phyloP scores from a whole-genome alignment of 2,113 vertebrate genomes.

The Scolopax mira region DNA sequence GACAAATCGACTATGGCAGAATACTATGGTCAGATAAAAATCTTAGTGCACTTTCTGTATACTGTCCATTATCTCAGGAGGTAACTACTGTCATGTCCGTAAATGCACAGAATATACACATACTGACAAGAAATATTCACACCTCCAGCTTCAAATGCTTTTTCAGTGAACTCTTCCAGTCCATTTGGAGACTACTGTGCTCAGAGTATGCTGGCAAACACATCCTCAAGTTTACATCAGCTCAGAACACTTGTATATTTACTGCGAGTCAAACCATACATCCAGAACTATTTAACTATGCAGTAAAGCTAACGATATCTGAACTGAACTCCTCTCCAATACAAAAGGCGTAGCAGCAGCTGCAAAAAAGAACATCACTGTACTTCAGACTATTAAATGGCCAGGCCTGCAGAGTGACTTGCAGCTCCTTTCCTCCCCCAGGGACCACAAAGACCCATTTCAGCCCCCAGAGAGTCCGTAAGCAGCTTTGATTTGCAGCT shows the following conservation, averaged over 20 bases:
- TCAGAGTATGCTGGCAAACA: neutral
- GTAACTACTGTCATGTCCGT: neutral
- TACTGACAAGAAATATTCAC: neutral
- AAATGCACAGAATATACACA: neutral
- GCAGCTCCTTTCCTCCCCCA: conserved; percentile 78
- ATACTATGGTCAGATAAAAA: neutral
- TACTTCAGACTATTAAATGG: conserved; percentile 74
- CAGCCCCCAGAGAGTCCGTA: conserved; percentile 70
- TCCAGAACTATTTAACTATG: neutral
- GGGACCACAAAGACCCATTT: conserved; percentile 72
- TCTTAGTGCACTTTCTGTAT: neutral
- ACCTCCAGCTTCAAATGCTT: neutral
- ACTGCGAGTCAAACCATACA: neutral
- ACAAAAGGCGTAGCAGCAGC: conserved; percentile 81
- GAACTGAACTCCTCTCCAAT: conserved; percentile 36
- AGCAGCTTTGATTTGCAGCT: conserved; percentile 74
- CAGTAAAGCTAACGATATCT: conserved; percentile 28
- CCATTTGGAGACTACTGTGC: neutral
- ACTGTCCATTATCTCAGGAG: neutral
- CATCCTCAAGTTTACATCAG: neutral
- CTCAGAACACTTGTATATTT: neutral
- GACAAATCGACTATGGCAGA: neutral
- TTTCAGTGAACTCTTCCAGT: neutral
- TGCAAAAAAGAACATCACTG: conserved; percentile 81
- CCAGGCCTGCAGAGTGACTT: conserved; percentile 73